These are phyloP conservation scores for Drosophila teissieri DNA, from an alignment of 1,140 invertebrate species.

Conservation along the genomic window DNA sequence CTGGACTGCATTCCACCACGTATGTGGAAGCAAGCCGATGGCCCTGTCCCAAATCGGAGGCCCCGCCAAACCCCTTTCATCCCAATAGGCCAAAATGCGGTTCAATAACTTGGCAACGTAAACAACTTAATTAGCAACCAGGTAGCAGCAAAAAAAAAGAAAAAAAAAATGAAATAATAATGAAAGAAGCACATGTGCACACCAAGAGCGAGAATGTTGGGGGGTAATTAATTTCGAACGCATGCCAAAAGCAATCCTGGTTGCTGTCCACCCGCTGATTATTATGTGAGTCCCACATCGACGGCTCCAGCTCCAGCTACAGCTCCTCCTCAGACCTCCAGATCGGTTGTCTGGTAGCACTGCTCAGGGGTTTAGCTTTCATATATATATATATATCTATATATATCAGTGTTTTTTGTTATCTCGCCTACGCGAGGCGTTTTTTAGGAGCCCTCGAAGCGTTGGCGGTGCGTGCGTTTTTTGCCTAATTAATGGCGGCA, in stretches of 20 bases:
- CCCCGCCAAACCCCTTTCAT: not conserved
- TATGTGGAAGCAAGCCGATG: slow-evolving; percentile 18
- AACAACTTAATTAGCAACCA: slow-evolving; percentile 77
- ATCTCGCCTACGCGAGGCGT: slow-evolving; percentile 60
- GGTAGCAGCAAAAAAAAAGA: slow-evolving; percentile 20
- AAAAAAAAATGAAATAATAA: not conserved
- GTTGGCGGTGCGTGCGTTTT: slow-evolving; percentile 72
- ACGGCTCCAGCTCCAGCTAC: not conserved
- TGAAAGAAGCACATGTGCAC: slow-evolving; percentile 7
- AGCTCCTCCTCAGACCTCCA: slow-evolving; percentile 24
- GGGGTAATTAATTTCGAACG: slow-evolving; percentile 77
- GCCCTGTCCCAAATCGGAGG: slow-evolving; percentile 50
- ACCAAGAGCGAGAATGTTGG: slow-evolving; percentile 37
- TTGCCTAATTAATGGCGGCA: slow-evolving; percentile 82
- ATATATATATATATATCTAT: slow-evolving; percentile 19
- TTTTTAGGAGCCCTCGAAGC: slow-evolving; percentile 34
- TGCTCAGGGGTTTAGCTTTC: slow-evolving; percentile 33
- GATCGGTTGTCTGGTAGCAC: slow-evolving; percentile 44
- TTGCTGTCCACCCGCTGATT: slow-evolving; percentile 81
- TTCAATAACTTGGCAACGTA: slow-evolving; percentile 78
- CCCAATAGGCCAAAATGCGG: slow-evolving; percentile 41
- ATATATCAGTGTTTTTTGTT: not conserved
- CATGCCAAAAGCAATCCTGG: slow-evolving; percentile 75
- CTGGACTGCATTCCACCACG: slow-evolving; percentile 54
- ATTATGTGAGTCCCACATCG: slow-evolving; percentile 69